Base-by-base conservation (phyloP, 2,888 invertebrate species). In the Drosophila conformis region DNA sequence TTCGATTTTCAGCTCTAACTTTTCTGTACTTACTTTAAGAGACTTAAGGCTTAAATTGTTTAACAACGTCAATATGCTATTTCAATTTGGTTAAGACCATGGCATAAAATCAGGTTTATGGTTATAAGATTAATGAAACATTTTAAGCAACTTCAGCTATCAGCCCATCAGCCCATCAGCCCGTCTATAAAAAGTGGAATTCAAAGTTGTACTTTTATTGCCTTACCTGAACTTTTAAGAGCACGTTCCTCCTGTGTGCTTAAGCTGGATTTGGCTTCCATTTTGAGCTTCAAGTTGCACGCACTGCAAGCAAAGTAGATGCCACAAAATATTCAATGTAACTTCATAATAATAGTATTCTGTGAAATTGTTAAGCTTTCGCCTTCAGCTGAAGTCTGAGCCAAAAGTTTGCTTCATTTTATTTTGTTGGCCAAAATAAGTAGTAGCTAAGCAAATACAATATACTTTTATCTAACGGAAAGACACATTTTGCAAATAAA, bases 211-310 rank as follows among this genome's bases (percentile, higher is more conserved):
- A 69, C 73, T 81, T 75, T 72, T 70, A 73, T 76, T 67, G 78
- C 91, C 88, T 90, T 90, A 92, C 92, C 92, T 83, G 90, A 91
- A 85, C 89, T 91, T 86, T 92, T 92, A 56, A 90, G 78, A 57
- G 91, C 86, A 70, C 92, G 91, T 73, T 92, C 92, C 73, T 92
- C 93, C 71, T 91, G 91, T 74, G 89, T 69, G 77, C 90, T 86
- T 84, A 91, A 87, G 82, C 89, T 92, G 78, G 87, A 77, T 91
- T 92, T 92, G 51, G 91, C 65, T 58, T 86, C 85, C 85, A 86
- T 86, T 76, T 71, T 74, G 56, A 56, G 68, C 69, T 29, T 71
- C 40, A 31, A 59, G 58, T 68, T 62, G 40, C 60, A 62, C 63
- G 54, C 73, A 62, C 84, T 84, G 84, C 76, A 89, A 84, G 76